These are phyloP conservation scores for Endotricha flammealis DNA, from an alignment of 2,888 invertebrate species.

Conservation along the genomic window DNA sequence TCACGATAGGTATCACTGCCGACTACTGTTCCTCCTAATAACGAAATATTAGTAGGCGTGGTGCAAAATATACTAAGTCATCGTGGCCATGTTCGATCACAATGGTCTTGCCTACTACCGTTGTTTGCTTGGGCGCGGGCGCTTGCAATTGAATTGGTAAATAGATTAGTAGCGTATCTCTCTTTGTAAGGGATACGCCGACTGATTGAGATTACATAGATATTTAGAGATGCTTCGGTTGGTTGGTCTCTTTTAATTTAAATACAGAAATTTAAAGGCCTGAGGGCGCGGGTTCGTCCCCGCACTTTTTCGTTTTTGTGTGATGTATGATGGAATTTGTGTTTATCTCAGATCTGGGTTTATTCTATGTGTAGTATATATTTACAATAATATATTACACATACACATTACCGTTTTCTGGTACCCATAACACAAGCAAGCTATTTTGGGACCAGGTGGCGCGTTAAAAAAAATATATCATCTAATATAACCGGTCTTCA, in stretches of 20 bases:
- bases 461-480: no score
- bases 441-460: no score
- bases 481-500: no score
- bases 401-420: no score
- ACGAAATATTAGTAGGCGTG: constrained; percentile 24
- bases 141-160: constrained; percentile 60
- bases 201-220: constrained; percentile 25
- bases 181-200: constrained; percentile 67
- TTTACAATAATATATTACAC: not conserved
- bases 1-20: constrained; percentile 16
- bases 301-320: no score
- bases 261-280: no score
- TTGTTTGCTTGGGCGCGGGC: constrained; percentile 46
- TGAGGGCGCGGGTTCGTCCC: no score
- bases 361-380: no score
- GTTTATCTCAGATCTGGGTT: no score
- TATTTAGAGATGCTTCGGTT: constrained; percentile 24
- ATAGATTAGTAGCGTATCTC: constrained; percentile 55
- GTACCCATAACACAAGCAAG: no score
- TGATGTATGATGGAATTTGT: no score
- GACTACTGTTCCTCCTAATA: constrained; percentile 17
- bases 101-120: constrained; percentile 42
- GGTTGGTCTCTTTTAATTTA: no score
- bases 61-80: constrained; percentile 40
- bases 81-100: constrained; percentile 35